Evolutionary conservation across 2,888 invertebrate genomes (phyloP).

Genomic region (Nemoura dubitans): DNA sequence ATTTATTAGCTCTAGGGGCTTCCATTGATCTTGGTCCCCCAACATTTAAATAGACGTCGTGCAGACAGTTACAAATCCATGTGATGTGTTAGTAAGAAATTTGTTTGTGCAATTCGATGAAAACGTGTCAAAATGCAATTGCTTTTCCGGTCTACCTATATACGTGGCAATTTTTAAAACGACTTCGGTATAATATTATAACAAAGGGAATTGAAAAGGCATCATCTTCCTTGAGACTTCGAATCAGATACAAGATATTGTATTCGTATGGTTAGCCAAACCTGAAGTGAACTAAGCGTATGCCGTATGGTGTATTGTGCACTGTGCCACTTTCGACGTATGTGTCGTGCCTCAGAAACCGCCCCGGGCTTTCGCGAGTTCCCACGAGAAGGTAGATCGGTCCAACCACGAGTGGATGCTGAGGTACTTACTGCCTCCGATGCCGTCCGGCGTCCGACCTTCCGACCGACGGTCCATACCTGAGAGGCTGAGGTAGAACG

Average conservation of each 20-base stretch:
- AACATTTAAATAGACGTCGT: background rate
- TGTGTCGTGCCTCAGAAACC: conserved; percentile 7
- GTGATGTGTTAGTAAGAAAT: background rate
- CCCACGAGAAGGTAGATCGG: conserved; percentile 32
- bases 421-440: background rate
- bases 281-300: background rate
- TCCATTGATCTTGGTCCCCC: background rate
- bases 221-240: background rate
- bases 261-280: background rate
- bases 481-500: background rate
- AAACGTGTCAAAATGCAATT: background rate
- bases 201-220: background rate
- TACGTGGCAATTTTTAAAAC: background rate
- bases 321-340: conserved; percentile 35
- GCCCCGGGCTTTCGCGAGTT: conserved; percentile 27
- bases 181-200: background rate
- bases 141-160: too few relatives aligned
- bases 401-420: background rate
- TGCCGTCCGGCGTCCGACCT: too few relatives aligned
- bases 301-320: conserved; percentile 13
- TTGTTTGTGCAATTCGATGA: background rate
- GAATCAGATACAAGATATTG: background rate
- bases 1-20: background rate
- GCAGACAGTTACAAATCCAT: background rate
- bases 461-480: too few relatives aligned